These are phyloP conservation scores for Mormyrus hasselquistii DNA, from an alignment of 2,797 vertebrate genomes.

Conservation along the genomic window DNA sequence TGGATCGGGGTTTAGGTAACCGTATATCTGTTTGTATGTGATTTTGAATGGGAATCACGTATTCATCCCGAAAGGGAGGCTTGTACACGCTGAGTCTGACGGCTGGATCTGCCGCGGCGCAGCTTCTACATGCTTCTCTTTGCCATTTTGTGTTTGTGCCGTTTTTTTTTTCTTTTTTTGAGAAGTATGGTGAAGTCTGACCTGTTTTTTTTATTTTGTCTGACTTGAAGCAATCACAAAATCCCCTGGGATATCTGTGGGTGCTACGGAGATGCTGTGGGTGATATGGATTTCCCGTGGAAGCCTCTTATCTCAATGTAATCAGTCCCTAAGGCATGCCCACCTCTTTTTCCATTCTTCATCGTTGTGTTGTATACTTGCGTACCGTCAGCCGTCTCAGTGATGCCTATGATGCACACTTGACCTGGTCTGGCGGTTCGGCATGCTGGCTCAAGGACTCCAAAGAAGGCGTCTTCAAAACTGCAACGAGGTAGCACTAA, in stretches of 20 bases:
- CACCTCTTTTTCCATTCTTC: neutral
- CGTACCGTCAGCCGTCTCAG: neutral
- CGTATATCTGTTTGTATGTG: neutral
- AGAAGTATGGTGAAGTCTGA: neutral
- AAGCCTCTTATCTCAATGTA: neutral
- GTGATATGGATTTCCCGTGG: neutral
- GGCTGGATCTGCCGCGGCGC: neutral
- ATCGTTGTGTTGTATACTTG: neutral
- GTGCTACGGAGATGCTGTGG: neutral
- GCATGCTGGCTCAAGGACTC: neutral
- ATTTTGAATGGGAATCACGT: neutral
- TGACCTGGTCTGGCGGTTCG: neutral
- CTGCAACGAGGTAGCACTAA: neutral
- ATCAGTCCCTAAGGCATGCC: neutral
- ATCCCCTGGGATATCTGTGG: neutral
- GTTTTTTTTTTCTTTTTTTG: neutral
- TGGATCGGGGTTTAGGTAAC: constrained; percentile 73
- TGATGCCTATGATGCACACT: neutral
- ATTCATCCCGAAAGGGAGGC: neutral
- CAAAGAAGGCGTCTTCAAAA: neutral
- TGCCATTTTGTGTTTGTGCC: neutral
- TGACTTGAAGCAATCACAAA: neutral
- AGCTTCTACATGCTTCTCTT: neutral
- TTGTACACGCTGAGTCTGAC: neutral
- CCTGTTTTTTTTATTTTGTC: neutral